Conservation (phyloP, 2,888 invertebrate genomes). For the Drosophila picticornis region DNA sequence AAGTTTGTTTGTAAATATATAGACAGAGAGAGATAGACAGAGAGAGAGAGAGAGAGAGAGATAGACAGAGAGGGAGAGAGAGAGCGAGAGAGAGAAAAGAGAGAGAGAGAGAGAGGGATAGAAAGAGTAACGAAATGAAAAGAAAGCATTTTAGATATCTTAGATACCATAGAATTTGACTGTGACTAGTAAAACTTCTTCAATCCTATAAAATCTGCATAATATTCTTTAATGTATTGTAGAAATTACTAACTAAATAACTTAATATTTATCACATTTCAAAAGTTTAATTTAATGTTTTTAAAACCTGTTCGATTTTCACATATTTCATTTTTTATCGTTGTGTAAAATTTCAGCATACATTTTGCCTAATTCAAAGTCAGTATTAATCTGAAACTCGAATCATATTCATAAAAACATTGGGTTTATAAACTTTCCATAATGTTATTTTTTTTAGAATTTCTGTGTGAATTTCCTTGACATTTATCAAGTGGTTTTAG, state of each 20-base stretch:
- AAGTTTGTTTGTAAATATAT: constrained; percentile 61
- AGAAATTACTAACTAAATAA: neutral
- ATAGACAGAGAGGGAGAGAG: neutral
- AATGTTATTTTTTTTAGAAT: neutral
- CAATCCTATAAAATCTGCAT: rapidly evolving
- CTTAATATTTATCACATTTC: neutral
- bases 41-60: neutral
- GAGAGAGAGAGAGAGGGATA: rapidly evolving
- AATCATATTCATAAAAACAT: neutral
- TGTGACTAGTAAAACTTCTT: neutral
- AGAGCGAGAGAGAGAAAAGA: neutral
- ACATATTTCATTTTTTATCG: neutral
- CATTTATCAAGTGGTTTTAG: neutral
- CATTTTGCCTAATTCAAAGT: neutral
- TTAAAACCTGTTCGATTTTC: neutral
- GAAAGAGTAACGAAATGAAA: neutral
- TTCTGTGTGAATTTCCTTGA: neutral
- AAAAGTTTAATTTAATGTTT: neutral
- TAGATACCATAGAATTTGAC: neutral
- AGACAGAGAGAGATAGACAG: constrained; percentile 19
- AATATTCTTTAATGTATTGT: neutral
- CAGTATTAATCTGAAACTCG: neutral
- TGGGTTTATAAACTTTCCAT: neutral
- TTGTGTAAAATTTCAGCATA: neutral
- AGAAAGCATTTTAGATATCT: neutral